Conservation (phyloP, 2,113 vertebrate species). For the Talpa occidentalis region DNA sequence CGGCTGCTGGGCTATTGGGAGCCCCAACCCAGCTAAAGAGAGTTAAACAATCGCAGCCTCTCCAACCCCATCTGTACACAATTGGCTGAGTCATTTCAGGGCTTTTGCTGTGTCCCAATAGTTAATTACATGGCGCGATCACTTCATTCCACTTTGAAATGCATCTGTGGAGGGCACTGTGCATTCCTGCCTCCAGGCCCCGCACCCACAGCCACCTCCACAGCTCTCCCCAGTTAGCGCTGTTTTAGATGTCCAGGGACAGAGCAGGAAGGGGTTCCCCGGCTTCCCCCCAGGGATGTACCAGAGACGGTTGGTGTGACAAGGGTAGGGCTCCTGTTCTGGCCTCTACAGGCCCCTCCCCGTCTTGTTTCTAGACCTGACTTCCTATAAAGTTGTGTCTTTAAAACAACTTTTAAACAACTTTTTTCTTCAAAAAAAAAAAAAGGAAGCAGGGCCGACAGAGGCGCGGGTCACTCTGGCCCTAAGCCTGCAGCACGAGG, state of each 20-base stretch:
- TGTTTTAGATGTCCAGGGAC: background rate
- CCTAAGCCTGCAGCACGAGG: background rate
- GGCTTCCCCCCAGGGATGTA: background rate
- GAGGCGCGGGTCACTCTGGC: too few relatives aligned
- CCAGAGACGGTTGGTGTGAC: background rate
- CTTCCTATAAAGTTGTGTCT: background rate
- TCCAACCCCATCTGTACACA: conserved; percentile 72
- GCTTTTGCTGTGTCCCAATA: conserved; percentile 55
- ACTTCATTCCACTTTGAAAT: conserved; percentile 60
- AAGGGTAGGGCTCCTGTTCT: background rate
- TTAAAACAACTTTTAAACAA: too few relatives aligned
- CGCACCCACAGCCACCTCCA: background rate
- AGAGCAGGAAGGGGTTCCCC: background rate
- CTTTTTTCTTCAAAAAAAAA: background rate
- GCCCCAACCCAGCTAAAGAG: conserved; percentile 41
- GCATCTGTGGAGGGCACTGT: background rate
- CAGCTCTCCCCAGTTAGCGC: background rate
- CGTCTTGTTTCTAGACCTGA: background rate
- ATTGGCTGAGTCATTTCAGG: conserved; percentile 43
- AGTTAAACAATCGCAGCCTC: conserved; percentile 71
- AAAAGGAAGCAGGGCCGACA: background rate
- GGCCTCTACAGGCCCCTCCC: background rate
- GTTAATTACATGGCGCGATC: conserved; percentile 66
- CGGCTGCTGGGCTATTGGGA: background rate
- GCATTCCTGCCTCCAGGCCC: background rate